Evolutionary conservation across 2,113 vertebrate species (phyloP).

Genomic region (Phasianus colchicus): DNA sequence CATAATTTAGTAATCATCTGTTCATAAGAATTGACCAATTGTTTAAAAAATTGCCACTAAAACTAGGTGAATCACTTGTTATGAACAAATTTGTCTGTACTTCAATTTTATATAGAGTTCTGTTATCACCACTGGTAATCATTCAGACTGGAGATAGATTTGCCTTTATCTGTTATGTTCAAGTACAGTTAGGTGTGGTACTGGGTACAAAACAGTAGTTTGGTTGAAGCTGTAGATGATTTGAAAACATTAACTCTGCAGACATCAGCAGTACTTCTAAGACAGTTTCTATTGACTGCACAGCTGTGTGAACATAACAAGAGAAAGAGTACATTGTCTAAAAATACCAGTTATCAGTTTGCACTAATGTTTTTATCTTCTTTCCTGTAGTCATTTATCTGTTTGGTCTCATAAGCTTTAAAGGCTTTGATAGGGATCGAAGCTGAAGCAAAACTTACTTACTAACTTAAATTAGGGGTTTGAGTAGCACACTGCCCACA

Average conservation of each 20-base stretch:
- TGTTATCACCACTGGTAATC: background rate
- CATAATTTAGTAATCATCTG: background rate
- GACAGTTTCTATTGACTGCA: background rate
- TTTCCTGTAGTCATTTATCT: background rate
- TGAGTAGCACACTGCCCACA: background rate
- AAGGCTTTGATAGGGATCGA: background rate
- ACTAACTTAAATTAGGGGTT: background rate
- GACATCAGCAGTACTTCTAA: background rate
- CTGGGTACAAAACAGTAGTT: background rate
- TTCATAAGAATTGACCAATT: background rate
- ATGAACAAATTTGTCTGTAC: background rate
- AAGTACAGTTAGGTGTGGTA: background rate
- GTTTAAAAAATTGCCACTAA: background rate
- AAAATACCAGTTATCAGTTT: background rate
- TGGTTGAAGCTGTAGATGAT: background rate
- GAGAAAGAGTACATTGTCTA: rapidly evolving
- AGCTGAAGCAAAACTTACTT: background rate
- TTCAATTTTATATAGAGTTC: background rate
- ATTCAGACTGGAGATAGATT: background rate
- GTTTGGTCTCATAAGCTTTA: background rate
- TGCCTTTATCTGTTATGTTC: background rate
- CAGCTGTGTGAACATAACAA: background rate
- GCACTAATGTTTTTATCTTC: background rate
- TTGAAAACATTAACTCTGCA: background rate
- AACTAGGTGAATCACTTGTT: background rate